Evolutionary conservation across 2,888 invertebrate genomes (phyloP).

Genomic region (Orgyia antiqua): DNA sequence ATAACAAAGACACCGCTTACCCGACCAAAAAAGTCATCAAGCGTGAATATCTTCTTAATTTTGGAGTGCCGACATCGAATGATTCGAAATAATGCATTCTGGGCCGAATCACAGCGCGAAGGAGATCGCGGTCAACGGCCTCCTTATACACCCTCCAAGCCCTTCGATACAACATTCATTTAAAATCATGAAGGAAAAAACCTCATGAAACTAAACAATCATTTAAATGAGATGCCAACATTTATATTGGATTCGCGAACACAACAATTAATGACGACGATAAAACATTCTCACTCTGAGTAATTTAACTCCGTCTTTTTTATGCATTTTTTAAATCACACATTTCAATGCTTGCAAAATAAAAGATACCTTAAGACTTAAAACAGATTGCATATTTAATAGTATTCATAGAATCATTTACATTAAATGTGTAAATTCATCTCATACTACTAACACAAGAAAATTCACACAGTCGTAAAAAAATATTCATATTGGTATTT

Average conservation of each 20-base stretch:
- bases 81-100: constrained; percentile 64
- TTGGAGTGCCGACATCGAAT: constrained; percentile 40
- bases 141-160: constrained; percentile 42
- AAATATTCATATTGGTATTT: too few relatives aligned
- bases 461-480: too few relatives aligned
- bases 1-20: constrained; percentile 61
- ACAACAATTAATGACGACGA: constrained; percentile 35
- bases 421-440: too few relatives aligned
- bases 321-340: constrained; percentile 16
- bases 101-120: constrained; percentile 54
- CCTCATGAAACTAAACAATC: constrained; percentile 40
- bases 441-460: too few relatives aligned
- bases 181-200: constrained; percentile 49
- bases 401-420: too few relatives aligned
- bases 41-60: constrained; percentile 67
- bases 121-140: constrained; percentile 62
- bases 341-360: too few relatives aligned
- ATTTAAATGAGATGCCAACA: constrained; percentile 39
- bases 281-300: constrained; percentile 32
- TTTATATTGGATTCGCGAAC: constrained; percentile 22
- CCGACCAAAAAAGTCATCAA: constrained; percentile 59
- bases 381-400: too few relatives aligned
- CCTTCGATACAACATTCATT: constrained; percentile 33
- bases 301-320: constrained; percentile 19
- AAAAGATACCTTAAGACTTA: too few relatives aligned